Percentiles rank a stretch among this genome's conserved stretches.
Evolutionary conservation across 1,140 invertebrate genomes (phyloP).

Genomic region (Drosophila rufa): DNA sequence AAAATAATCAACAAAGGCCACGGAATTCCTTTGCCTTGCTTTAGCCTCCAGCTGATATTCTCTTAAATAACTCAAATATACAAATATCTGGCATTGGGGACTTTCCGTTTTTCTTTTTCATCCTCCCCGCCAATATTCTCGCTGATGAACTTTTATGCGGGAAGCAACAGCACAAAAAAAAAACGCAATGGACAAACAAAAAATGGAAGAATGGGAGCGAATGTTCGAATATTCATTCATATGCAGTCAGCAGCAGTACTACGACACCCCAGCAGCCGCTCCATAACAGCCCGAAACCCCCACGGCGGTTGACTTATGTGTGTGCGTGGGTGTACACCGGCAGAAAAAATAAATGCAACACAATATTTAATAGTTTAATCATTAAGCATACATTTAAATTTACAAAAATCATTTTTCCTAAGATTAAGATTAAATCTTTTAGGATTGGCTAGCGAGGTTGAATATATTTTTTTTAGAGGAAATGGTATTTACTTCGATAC

Average conservation of each 20-base stretch:
- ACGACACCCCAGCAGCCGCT: constrained; percentile 13
- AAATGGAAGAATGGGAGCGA: constrained; percentile 30
- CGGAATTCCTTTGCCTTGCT: not conserved
- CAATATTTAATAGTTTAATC: not conserved
- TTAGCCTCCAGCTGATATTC: constrained; percentile 3
- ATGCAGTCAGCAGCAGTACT: constrained; percentile 71
- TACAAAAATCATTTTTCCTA: too few species aligned
- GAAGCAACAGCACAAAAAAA: constrained; percentile 28
- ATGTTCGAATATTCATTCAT: constrained; percentile 82
- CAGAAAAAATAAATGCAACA: not conserved
- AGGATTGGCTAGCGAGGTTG: too few species aligned
- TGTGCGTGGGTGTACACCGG: constrained; percentile 14
- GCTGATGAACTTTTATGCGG: constrained; percentile 79
- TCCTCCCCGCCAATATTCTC: constrained; percentile 67
- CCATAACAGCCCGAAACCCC: constrained; percentile 41
- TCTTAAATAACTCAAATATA: constrained; percentile 16
- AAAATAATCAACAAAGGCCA: too few species aligned
- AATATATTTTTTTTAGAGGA: too few species aligned
- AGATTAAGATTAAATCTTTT: too few species aligned
- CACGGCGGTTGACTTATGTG: constrained; percentile 66
- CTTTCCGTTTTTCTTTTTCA: constrained; percentile 63
- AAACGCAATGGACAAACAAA: constrained; percentile 47
- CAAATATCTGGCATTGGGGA: constrained; percentile 49
- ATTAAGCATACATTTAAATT: too few species aligned
- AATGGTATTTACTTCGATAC: too few species aligned